These are phyloP conservation scores for Xanthia icteritia DNA, from an alignment of 2,888 invertebrate species.

Conservation along the genomic window DNA sequence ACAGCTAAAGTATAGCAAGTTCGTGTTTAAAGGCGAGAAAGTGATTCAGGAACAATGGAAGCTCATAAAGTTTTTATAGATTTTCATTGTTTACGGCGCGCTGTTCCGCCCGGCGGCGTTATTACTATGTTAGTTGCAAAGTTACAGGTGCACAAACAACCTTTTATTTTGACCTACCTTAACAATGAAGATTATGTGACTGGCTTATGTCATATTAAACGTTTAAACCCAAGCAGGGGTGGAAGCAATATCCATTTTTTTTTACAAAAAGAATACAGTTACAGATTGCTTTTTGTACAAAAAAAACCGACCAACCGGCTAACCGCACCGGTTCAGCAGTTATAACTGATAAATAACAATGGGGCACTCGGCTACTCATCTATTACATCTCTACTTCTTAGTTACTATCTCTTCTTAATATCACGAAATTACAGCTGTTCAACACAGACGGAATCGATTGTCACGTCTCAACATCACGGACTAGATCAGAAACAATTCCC, in stretches of 20 bases:
- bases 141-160: slow-evolving; percentile 46
- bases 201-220: not conserved
- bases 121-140: slow-evolving; percentile 60
- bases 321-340: too few species aligned
- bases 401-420: not conserved
- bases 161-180: slow-evolving; percentile 10
- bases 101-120: slow-evolving; percentile 56
- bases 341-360: not conserved
- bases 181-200: slow-evolving; percentile 18
- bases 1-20: slow-evolving; percentile 32
- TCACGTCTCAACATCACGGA: slow-evolving; percentile 12
- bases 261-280: too few species aligned
- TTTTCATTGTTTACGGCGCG: slow-evolving; percentile 67
- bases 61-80: slow-evolving; percentile 72
- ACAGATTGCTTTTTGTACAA: too few species aligned
- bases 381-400: not conserved
- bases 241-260: too few species aligned
- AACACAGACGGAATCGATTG: slow-evolving; percentile 39
- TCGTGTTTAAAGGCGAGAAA: slow-evolving; percentile 52
- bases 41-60: slow-evolving; percentile 64
- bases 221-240: not conserved
- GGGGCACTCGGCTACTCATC: not conserved
- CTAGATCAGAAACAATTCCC: slow-evolving; percentile 24
- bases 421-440: slow-evolving; percentile 37
- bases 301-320: too few species aligned